These are phyloP conservation scores for Panurus biarmicus DNA, from an alignment of 2,113 vertebrate species.

Conservation along the genomic window DNA sequence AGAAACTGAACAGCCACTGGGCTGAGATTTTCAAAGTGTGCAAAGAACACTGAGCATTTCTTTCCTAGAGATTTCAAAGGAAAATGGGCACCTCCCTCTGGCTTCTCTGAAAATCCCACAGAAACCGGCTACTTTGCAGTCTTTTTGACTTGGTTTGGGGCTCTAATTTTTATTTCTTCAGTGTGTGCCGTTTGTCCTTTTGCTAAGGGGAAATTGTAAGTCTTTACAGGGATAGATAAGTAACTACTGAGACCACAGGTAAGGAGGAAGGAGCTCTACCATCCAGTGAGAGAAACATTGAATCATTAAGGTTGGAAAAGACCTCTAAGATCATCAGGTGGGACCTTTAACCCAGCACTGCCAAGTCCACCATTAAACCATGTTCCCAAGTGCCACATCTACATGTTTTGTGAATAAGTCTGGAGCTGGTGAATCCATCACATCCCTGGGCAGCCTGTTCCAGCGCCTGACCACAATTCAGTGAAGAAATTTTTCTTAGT, in stretches of 20 bases:
- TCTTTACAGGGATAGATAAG: not conserved
- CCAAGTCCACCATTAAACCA: not conserved
- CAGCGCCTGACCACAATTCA: not conserved
- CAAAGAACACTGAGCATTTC: not conserved
- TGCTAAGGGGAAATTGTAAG: accelerated
- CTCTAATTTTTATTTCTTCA: not conserved
- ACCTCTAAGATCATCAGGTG: not conserved
- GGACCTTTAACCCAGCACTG: not conserved
- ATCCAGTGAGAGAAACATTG: not conserved
- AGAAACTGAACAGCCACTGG: not conserved
- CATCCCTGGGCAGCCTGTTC: not conserved
- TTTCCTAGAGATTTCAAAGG: not conserved
- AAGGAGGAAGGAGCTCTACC: not conserved
- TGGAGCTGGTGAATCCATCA: not conserved
- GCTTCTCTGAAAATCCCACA: not conserved
- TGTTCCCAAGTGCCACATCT: not conserved
- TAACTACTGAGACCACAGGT: not conserved
- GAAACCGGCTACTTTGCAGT: not conserved
- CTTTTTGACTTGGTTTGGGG: not conserved
- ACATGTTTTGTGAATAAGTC: not conserved
- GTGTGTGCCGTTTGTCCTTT: not conserved
- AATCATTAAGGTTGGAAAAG: not conserved
- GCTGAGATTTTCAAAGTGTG: not conserved
- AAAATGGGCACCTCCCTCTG: not conserved
- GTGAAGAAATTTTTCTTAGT: not conserved